Evolutionary conservation across 1,140 invertebrate genomes (phyloP).

Genomic region (Portunus trituberculatus): DNA sequence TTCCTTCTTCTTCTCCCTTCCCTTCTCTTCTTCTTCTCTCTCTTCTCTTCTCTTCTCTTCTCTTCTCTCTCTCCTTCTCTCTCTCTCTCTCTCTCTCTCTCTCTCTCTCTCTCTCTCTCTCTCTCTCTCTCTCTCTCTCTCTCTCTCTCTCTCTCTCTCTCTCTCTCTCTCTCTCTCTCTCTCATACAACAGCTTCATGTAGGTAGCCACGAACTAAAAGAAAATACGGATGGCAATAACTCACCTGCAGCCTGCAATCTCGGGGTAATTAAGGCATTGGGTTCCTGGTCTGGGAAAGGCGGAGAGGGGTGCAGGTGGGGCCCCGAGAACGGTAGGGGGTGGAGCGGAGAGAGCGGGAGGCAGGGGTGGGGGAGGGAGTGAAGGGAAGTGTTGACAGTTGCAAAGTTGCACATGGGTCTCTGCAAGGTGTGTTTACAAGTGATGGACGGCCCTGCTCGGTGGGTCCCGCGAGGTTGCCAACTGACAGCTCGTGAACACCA

Average conservation of each 20-base stretch:
- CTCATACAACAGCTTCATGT: slow-evolving; percentile 58
- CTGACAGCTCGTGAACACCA: not conserved
- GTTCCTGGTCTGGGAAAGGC: slow-evolving; percentile 35
- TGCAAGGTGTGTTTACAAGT: slow-evolving; percentile 59
- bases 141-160: not conserved
- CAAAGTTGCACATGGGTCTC: slow-evolving; percentile 68
- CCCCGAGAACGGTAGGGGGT: not conserved
- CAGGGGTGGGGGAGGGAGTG: not conserved
- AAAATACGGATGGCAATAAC: slow-evolving; percentile 64
- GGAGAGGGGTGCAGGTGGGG: not conserved
- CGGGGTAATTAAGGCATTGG: slow-evolving; percentile 63
- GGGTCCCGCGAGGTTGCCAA: slow-evolving; percentile 27
- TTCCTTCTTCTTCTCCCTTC: no score
- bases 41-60: no score
- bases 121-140: no score
- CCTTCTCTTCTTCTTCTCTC: no score
- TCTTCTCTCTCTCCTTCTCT: no score
- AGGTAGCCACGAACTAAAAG: slow-evolving; percentile 56
- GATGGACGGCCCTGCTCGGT: slow-evolving; percentile 33
- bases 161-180: slow-evolving; percentile 42
- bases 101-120: no score
- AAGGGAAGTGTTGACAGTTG: slow-evolving; percentile 56
- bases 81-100: no score
- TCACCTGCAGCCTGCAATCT: slow-evolving; percentile 62
- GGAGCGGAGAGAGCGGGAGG: not conserved